phyloP scores from a whole-genome alignment of 1,140 invertebrate species.

The Orchesella cincta region DNA sequence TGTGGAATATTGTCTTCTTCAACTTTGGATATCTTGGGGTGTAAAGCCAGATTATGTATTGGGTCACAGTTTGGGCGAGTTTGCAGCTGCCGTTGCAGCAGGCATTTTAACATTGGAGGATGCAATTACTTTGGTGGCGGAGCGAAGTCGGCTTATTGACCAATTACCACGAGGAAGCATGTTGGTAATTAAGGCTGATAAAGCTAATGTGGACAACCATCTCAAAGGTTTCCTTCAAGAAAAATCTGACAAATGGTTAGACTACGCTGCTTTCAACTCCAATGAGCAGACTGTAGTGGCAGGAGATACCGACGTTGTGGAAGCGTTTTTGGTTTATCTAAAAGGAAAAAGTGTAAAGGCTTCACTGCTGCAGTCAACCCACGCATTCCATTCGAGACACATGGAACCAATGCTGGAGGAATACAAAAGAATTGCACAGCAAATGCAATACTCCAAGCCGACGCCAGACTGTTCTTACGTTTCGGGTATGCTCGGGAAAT shows the following conservation, averaged over 20 bases:
- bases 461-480: neutral
- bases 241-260: neutral
- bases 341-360: neutral
- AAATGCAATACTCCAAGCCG: neutral
- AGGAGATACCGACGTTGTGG: neutral
- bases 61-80: conserved; percentile 24
- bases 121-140: conserved; percentile 31
- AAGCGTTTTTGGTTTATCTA: neutral
- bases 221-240: neutral
- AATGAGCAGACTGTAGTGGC: conserved; percentile 12
- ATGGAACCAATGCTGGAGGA: conserved; percentile 19
- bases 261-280: conserved; percentile 13
- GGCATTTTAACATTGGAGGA: conserved; percentile 42
- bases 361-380: neutral
- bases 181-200: conserved; percentile 31
- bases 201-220: neutral
- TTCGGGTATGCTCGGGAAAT: neutral
- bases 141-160: conserved; percentile 34
- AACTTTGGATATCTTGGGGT: conserved; percentile 41
- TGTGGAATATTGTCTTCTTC: conserved; percentile 36
- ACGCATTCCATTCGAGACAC: conserved; percentile 9
- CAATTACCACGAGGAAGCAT: conserved; percentile 36
- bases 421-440: neutral
- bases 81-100: conserved; percentile 31
- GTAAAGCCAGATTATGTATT: conserved; percentile 25